Conservation (phyloP, 2,113 vertebrate species). For the Steatornis caripensis region DNA sequence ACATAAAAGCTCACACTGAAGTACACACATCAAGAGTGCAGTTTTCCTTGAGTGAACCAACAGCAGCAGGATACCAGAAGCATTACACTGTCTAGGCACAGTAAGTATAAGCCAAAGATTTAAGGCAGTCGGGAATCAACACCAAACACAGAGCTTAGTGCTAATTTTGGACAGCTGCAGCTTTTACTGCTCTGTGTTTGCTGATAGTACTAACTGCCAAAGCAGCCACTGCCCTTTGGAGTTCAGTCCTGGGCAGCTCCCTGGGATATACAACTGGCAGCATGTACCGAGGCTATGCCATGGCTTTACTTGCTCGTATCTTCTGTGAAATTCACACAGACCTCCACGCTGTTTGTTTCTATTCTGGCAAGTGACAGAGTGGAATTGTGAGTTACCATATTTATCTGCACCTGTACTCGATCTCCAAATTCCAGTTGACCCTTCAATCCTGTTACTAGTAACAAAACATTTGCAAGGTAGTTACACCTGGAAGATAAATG, state of each 20-base stretch:
- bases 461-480: background rate
- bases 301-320: background rate
- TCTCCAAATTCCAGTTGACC: background rate
- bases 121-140: background rate
- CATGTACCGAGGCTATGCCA: background rate
- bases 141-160: background rate
- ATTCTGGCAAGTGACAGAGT: background rate
- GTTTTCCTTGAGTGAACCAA: background rate
- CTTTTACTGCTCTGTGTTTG: background rate
- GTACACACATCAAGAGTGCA: background rate
- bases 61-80: background rate
- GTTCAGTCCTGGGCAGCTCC: background rate
- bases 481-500: background rate
- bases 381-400: background rate
- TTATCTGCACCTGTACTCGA: background rate
- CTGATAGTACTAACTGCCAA: background rate
- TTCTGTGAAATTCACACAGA: background rate
- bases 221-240: background rate
- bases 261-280: background rate
- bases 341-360: background rate
- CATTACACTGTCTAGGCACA: background rate
- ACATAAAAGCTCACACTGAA: background rate
- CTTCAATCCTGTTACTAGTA: background rate
- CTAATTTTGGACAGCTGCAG: background rate
- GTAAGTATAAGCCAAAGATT: background rate